Evolutionary conservation across 2,888 invertebrate genomes (phyloP).

Genomic region (Andrena bicolor): DNA sequence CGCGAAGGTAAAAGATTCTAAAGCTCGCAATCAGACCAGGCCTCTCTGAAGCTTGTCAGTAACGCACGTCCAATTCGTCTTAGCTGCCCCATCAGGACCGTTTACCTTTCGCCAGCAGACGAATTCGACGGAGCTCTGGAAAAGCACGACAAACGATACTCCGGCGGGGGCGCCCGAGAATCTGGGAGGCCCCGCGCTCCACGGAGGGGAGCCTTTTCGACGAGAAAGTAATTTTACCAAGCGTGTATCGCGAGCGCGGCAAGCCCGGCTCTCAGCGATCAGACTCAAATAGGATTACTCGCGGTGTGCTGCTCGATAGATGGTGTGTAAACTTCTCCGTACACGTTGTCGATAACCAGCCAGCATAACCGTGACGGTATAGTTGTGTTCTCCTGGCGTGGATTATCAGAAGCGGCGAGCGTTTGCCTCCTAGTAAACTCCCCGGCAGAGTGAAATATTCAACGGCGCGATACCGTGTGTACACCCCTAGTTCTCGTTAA

Average conservation of each 20-base stretch:
- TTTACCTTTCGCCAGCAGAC: background rate
- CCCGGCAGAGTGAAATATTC: constrained; percentile 49
- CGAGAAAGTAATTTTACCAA: constrained; percentile 36
- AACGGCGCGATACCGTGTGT: background rate
- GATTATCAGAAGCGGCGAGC: constrained; percentile 57
- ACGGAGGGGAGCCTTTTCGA: background rate
- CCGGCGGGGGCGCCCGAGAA: background rate
- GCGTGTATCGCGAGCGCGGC: constrained; percentile 20
- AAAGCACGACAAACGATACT: constrained; percentile 2
- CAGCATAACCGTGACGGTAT: constrained; percentile 47
- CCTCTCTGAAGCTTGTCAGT: too few relatives aligned
- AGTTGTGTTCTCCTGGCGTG: constrained; percentile 43
- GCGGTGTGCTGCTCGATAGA: constrained; percentile 55
- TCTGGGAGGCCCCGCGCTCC: background rate
- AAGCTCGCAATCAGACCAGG: too few relatives aligned
- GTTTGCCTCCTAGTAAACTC: constrained; percentile 42
- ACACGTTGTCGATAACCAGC: constrained; percentile 60
- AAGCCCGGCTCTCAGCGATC: constrained; percentile 46
- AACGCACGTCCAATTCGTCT: background rate
- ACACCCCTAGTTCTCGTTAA: constrained; percentile 29
- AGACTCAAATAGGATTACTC: constrained; percentile 62
- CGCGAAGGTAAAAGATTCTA: too few relatives aligned
- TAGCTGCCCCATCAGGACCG: background rate
- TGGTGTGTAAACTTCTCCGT: constrained; percentile 61
- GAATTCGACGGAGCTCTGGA: background rate